Evolutionary conservation across 2,113 vertebrate species (phyloP).

Genomic region (Lynx canadensis): DNA sequence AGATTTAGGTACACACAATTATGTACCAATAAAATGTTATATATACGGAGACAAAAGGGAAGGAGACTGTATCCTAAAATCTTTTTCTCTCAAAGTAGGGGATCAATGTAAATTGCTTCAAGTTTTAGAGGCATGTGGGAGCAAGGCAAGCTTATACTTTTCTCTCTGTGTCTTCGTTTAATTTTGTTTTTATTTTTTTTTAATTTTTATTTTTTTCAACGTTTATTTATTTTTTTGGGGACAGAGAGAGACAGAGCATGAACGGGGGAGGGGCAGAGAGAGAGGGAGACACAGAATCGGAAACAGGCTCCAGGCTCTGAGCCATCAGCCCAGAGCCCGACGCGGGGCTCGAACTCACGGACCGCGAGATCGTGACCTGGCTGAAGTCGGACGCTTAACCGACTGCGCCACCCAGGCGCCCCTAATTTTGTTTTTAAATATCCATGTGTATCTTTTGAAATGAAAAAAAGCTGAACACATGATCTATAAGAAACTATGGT

Average conservation of each 20-base stretch:
- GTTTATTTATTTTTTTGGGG: no score
- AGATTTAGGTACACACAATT: constrained; percentile 9
- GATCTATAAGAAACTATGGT: background rate
- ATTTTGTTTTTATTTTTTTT: background rate
- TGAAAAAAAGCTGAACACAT: background rate
- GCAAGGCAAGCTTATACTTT: background rate
- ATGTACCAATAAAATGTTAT: background rate
- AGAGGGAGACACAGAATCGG: no score
- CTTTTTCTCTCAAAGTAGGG: background rate
- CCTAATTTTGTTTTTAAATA: background rate
- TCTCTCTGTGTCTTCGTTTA: background rate
- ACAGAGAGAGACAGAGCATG: no score
- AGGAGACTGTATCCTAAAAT: background rate
- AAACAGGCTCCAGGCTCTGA: no score
- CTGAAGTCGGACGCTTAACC: no score
- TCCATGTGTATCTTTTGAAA: background rate
- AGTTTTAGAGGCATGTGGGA: background rate
- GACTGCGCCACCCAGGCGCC: no score
- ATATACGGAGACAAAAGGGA: background rate
- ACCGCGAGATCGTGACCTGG: no score
- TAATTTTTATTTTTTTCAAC: no score
- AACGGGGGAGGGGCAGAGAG: no score
- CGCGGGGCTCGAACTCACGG: no score
- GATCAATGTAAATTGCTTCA: background rate
- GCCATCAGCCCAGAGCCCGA: no score